Evolutionary conservation across 1,140 invertebrate species (phyloP).

Genomic region (Drosophila repleta): DNA sequence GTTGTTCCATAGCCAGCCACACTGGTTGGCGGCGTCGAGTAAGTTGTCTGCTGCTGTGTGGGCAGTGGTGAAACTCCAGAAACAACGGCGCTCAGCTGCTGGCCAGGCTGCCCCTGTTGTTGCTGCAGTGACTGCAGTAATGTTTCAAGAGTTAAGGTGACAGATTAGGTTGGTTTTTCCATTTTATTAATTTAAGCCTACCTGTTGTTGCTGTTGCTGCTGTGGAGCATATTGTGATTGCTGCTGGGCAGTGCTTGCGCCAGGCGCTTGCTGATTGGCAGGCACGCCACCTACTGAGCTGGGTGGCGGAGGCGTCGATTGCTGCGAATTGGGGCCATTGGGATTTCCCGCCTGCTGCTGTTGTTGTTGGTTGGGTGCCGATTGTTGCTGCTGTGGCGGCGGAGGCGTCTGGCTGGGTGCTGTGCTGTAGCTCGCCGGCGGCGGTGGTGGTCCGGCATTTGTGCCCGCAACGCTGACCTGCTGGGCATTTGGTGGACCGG

Average conservation of each 20-base stretch:
- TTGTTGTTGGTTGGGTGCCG: conserved; percentile 44
- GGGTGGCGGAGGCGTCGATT: conserved; percentile 73
- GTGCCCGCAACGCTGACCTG: conserved; percentile 49
- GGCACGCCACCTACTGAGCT: conserved; percentile 40
- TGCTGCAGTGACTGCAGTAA: conserved; percentile 63
- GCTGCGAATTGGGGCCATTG: conserved; percentile 75
- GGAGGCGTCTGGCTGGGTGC: conserved; percentile 81
- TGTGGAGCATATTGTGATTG: conserved; percentile 70
- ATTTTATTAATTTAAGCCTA: not conserved
- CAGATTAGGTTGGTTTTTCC: not conserved
- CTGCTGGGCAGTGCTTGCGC: conserved; percentile 31
- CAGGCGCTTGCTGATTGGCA: conserved; percentile 49
- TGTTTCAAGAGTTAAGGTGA: not conserved
- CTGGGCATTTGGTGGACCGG: conserved; percentile 30
- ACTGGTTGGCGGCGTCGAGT: conserved; percentile 71
- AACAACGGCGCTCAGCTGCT: conserved; percentile 50
- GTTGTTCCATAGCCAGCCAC: conserved; percentile 56
- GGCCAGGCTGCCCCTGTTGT: conserved; percentile 55
- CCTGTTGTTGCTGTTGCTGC: conserved; percentile 68
- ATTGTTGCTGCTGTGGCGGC: conserved; percentile 49
- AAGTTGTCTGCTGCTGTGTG: conserved; percentile 75
- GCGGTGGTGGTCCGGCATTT: conserved; percentile 57
- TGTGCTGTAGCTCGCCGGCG: conserved; percentile 72
- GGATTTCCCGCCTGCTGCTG: conserved; percentile 63
- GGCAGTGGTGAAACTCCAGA: conserved; percentile 67